phyloP scores from a whole-genome alignment of 2,888 invertebrate genomes.

The Apotomis turbidana region DNA sequence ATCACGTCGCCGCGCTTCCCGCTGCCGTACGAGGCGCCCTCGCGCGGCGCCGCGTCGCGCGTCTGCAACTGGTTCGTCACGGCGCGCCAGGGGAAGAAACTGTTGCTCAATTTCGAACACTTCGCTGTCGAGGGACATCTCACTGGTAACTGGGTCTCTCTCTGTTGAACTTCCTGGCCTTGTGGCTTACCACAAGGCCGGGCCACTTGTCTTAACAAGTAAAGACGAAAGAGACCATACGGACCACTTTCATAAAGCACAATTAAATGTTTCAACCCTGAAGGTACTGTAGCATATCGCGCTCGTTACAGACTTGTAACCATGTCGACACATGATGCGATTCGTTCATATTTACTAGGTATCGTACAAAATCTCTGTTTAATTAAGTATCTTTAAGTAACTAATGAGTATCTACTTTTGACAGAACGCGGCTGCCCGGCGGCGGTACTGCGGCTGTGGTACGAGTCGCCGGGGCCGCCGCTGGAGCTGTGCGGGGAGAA shows the following conservation, averaged over 20 bases:
- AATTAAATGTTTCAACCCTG: too few species aligned
- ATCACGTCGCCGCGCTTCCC: conserved; percentile 96
- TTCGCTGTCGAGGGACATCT: conserved; percentile 98
- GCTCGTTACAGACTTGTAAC: too few species aligned
- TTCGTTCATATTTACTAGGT: too few species aligned
- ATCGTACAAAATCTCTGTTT: too few species aligned
- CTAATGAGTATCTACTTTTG: background rate
- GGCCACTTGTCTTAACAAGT: too few species aligned
- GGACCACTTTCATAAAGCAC: too few species aligned
- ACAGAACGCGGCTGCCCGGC: conserved; percentile 95
- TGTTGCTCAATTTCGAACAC: conserved; percentile 95
- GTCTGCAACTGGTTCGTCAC: conserved; percentile 99
- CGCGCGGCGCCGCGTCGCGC: conserved; percentile 90
- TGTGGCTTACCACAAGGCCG: too few species aligned
- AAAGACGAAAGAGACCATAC: too few species aligned
- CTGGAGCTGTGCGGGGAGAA: conserved; percentile 96
- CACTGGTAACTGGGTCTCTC: conserved; percentile 84
- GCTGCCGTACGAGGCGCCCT: conserved; percentile 93
- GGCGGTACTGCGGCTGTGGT: conserved; percentile 95
- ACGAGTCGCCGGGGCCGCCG: conserved; percentile 91
- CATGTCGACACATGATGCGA: too few species aligned
- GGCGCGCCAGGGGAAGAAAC: conserved; percentile 92
- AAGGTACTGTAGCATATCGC: too few species aligned
- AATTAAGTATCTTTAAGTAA: too few species aligned
- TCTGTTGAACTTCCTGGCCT: background rate